Evolutionary conservation across 2,797 vertebrate genomes (phyloP), one percentile per base, ranked within the genome.

Genomic region (Paguma larvata): DNA sequence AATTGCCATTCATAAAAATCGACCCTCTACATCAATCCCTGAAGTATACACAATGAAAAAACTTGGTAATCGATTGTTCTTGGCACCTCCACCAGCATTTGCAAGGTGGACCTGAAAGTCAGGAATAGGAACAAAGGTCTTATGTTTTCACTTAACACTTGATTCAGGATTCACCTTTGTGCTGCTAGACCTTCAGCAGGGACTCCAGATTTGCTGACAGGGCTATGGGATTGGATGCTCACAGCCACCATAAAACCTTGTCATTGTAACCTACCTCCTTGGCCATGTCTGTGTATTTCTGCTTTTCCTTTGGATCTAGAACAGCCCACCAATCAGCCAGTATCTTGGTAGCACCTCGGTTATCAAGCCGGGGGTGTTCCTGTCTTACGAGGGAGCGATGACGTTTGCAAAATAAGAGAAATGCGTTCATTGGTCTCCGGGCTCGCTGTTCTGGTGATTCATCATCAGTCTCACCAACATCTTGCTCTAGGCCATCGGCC

Each of bases 261-360:
- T 85, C 85, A 91, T 27, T 86, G 14, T 56, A 77, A 96, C 98
- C 63, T 98, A 99, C 99, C 99, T 99, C 99, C 99, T 99, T 99
- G 97, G 99, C 99, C 99, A 99, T 99, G 98, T 99, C 99, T 46
- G 99, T 99, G 98, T 99, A 99, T 98, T 99, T 99, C 98, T 99
- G 99, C 98, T 99, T 99, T 98, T 99, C 99, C 97, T 99, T 99
- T 97, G 99, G 99, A 96, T 99, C 99, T 96, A 99, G 99, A 98
- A 99, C 99, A 38, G 99, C 99, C 99, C 99, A 99, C 99, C 99
- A 99, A 98, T 99, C 99, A 8, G 99, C 99, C 98, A 99, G 98
- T 98, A 99, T 99, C 98, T 99, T 99, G 95, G 99, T 99, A 97
- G 99, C 99, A 82, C 99, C 99, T 48, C 99, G 99, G 98, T 99